Conservation (phyloP, 2,888 invertebrate species). For the Zygogramma bicolorata region DNA sequence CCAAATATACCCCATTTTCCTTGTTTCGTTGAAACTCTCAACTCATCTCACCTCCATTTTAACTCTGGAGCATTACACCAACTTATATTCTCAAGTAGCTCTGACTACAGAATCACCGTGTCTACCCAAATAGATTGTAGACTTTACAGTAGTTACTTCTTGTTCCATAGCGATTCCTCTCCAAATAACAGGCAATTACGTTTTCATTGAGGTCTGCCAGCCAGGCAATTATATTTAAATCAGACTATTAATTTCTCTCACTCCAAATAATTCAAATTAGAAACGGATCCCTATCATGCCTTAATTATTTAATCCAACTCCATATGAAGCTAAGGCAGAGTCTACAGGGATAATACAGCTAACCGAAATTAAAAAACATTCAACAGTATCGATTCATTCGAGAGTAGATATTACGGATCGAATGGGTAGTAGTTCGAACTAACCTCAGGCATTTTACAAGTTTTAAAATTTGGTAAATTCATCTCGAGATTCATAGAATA, state of each 20-base stretch:
- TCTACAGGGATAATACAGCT: neutral
- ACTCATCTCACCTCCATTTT: no score
- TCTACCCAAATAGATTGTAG: neutral
- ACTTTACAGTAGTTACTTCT: neutral
- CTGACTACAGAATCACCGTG: neutral
- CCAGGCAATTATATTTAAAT: slow-evolving; percentile 2
- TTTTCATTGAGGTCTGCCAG: neutral
- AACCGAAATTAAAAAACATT: no score
- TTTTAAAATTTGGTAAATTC: no score
- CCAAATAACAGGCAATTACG: slow-evolving; percentile 1
- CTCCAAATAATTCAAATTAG: neutral
- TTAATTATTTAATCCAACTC: neutral
- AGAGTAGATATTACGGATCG: no score
- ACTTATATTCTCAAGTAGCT: neutral
- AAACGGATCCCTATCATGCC: neutral
- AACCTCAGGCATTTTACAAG: no score
- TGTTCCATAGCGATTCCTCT: neutral
- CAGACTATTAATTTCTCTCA: neutral
- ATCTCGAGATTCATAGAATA: no score
- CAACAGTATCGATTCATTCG: no score
- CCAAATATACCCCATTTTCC: no score
- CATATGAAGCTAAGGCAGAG: neutral
- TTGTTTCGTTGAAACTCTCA: no score
- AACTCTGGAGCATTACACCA: neutral
- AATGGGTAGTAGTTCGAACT: no score